A percentile compares a stretch with the other conserved stretches of the same genome.
phyloP scores from a whole-genome alignment of 2,113 vertebrate genomes.

The Hemichromis elongatus region DNA sequence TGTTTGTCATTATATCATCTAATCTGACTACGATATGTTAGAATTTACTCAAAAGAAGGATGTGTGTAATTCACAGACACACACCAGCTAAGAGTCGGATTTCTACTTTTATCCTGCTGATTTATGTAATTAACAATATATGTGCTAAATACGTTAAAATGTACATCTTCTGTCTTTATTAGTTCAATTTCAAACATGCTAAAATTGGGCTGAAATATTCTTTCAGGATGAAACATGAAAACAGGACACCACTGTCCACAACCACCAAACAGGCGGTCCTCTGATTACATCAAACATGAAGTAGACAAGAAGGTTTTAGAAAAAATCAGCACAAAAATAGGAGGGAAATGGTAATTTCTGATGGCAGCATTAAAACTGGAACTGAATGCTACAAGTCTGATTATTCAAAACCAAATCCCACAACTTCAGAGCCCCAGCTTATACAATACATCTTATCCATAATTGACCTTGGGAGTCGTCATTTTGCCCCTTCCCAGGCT shows the following conservation, averaged over 20 bases:
- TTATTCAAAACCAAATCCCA: neutral
- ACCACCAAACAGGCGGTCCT: neutral
- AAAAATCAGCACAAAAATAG: neutral
- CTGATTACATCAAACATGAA: neutral
- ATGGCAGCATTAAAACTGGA: neutral
- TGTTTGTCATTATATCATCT: no score
- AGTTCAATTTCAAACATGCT: neutral
- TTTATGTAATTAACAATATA: neutral
- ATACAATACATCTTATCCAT: neutral
- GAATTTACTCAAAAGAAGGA: no score
- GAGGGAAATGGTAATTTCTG: neutral
- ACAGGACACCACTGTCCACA: neutral
- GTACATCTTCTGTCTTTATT: neutral
- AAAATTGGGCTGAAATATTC: neutral
- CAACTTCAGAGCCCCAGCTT: neutral
- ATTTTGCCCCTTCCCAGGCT: neutral
- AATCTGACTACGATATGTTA: no score
- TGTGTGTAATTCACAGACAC: neutral
- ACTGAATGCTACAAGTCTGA: neutral
- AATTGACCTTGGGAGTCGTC: neutral
- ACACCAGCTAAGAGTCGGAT: neutral
- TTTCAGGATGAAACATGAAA: neutral
- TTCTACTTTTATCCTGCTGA: neutral
- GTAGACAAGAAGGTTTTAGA: neutral
- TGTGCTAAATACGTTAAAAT: neutral